Percentiles rank a stretch among this genome's conserved stretches.
These are phyloP conservation scores for Phragmatobia fuliginosa DNA, from an alignment of 2,888 invertebrate genomes.

Conservation along the genomic window DNA sequence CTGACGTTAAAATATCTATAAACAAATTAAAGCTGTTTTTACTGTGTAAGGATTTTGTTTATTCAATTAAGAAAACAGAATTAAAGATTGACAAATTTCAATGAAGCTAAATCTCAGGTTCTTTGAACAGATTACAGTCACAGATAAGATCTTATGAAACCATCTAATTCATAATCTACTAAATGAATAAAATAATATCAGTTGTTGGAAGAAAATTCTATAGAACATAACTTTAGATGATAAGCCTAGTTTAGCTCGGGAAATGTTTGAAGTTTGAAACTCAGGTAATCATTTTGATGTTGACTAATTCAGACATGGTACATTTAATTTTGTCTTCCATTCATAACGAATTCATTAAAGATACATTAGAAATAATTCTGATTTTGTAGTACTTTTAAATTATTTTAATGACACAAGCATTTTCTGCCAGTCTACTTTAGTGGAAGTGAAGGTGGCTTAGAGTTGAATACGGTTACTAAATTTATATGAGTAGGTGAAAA, in stretches of 20 bases:
- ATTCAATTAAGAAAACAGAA: background rate
- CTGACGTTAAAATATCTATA: background rate
- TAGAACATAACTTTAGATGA: background rate
- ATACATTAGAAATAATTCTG: background rate
- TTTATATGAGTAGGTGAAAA: too few relatives aligned
- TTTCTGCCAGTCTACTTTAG: background rate
- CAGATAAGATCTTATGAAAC: background rate
- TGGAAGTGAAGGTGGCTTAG: too few relatives aligned
- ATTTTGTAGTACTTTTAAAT: background rate
- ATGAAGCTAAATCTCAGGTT: background rate
- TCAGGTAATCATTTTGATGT: background rate
- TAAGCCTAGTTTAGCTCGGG: background rate
- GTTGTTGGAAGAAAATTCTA: background rate
- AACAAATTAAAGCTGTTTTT: background rate
- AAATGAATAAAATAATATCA: background rate
- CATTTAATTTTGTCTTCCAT: conserved; percentile 3
- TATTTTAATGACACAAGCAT: background rate
- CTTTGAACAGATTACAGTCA: background rate
- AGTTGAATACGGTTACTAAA: too few relatives aligned
- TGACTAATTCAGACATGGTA: background rate
- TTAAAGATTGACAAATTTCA: background rate
- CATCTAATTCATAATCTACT: background rate
- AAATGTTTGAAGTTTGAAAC: conserved; percentile 4
- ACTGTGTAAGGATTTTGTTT: background rate
- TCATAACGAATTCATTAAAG: background rate